phyloP scores from a whole-genome alignment of 2,888 invertebrate genomes.

The Andrena marginata region DNA sequence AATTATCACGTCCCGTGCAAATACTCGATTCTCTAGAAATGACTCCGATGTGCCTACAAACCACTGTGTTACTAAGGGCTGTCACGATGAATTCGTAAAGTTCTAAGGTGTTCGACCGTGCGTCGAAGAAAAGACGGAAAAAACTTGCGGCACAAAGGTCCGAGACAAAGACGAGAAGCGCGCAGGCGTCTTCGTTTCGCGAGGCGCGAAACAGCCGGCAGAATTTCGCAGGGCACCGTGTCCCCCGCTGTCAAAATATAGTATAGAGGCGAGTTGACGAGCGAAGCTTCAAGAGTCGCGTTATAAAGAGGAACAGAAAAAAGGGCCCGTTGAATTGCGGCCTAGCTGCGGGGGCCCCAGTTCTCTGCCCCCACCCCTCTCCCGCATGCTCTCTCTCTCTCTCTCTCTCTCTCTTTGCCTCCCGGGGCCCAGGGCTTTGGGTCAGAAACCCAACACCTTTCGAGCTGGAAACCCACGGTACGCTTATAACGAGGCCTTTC shows the following conservation, averaged over 20 bases:
- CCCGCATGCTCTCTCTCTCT: no score
- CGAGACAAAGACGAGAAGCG: constrained; percentile 45
- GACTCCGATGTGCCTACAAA: not conserved
- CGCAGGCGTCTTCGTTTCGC: constrained; percentile 47
- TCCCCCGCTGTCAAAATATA: constrained; percentile 84
- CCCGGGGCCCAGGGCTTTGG: constrained; percentile 71
- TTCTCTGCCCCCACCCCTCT: not conserved
- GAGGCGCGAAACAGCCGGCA: constrained; percentile 73
- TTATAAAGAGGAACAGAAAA: constrained; percentile 54
- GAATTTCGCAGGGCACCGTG: constrained; percentile 82
- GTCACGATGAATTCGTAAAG: constrained; percentile 1
- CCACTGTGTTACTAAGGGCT: not conserved
- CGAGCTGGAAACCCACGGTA: constrained; percentile 71
- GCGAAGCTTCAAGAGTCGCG: constrained; percentile 63
- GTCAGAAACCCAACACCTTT: constrained; percentile 82
- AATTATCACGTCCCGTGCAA: no score
- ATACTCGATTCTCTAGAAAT: not conserved
- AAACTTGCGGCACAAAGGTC: constrained; percentile 24
- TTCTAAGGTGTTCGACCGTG: constrained; percentile 8
- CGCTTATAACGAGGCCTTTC: constrained; percentile 79
- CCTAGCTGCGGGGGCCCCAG: constrained; percentile 45
- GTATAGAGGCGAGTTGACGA: constrained; percentile 78
- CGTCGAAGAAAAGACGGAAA: constrained; percentile 23
- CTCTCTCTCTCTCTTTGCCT: not conserved
- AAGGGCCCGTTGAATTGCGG: constrained; percentile 58